phyloP scores from a whole-genome alignment of 2,797 vertebrate species.

The Pseudomugil tenellus region DNA sequence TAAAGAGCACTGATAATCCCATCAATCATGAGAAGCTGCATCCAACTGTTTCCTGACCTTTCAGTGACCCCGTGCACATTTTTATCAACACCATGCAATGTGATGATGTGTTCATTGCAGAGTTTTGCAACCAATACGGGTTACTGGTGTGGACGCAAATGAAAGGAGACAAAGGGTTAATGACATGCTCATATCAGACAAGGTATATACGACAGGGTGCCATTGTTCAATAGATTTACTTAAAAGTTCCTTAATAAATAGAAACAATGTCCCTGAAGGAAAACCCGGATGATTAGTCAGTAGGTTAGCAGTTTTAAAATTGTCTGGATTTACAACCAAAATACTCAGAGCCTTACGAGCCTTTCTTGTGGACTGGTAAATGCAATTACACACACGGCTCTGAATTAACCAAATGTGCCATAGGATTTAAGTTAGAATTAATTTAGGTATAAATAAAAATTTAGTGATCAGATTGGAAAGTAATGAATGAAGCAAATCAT shows the following conservation, averaged over 20 bases:
- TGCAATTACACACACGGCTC: too few species aligned
- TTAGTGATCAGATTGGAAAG: too few species aligned
- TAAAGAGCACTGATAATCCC: constrained; percentile 33
- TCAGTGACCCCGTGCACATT: constrained; percentile 31
- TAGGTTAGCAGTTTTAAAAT: too few species aligned
- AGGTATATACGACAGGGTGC: neutral
- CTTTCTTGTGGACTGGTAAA: too few species aligned
- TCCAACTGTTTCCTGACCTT: constrained; percentile 34
- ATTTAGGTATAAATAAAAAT: too few species aligned
- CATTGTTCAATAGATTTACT: neutral
- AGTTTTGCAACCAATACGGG: neutral
- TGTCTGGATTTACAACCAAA: too few species aligned
- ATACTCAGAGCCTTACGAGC: too few species aligned
- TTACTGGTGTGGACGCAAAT: neutral
- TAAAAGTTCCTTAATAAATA: too few species aligned
- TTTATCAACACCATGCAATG: constrained; percentile 20
- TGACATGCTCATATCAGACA: neutral
- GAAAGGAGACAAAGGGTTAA: neutral
- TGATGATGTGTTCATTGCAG: constrained; percentile 3
- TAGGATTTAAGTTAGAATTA: too few species aligned
- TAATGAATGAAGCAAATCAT: too few species aligned
- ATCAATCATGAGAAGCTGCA: constrained; percentile 30
- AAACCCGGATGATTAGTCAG: too few species aligned
- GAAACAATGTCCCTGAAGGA: neutral
- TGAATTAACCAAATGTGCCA: too few species aligned